Evolutionary conservation across 2,797 vertebrate genomes (phyloP), one percentile per base, ranked within the genome.

Genomic region (Masticophis lateralis): DNA sequence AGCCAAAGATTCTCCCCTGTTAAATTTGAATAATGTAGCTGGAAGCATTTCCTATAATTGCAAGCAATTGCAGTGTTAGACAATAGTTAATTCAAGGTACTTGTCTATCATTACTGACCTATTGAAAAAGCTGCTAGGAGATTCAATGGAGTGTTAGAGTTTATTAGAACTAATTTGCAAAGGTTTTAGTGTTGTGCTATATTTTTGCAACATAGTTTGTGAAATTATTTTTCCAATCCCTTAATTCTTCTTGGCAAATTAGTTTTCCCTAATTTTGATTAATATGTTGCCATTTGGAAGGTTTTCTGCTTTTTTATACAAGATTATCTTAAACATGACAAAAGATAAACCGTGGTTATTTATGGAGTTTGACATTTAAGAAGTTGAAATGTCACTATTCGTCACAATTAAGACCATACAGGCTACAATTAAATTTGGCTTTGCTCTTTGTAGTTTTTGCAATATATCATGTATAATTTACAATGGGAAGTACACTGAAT

Each of bases 291-390:
- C 83, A 55, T 51, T 14, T 11, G 11, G 28, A 86, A 53, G 51
- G 11, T 92, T 92, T 87, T 92, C 47, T 91, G 12, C 28, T 91
- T 87, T 87, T 28, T 60, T 91, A 47, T 87, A 32, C 47, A 55
- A 55, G 83, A 53, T 63, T 55, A 22, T 91, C 6, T 32, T 51
- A 87, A 74, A 43, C 14, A 51, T 18, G 47, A 57, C n/a, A 59
- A 86, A 59, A 47, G 43, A n/a, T 14, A 55, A 61, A 87, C 32
- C 4, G 28, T 47, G 61, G 14, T 61, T 87, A 53, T 91, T 87
- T 87, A 91, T 91, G 47, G 28, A 63, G 56, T 91, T 55, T 91
- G 59, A 63, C 61, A 63, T 87, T 63, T 60, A 87, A 87, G 59
- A 91, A 87, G 47, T 4, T 22, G 47, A 53, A 87, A 57, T 51